These are phyloP conservation scores for Cantharis rufa DNA, from an alignment of 2,888 invertebrate species.

Conservation along the genomic window DNA sequence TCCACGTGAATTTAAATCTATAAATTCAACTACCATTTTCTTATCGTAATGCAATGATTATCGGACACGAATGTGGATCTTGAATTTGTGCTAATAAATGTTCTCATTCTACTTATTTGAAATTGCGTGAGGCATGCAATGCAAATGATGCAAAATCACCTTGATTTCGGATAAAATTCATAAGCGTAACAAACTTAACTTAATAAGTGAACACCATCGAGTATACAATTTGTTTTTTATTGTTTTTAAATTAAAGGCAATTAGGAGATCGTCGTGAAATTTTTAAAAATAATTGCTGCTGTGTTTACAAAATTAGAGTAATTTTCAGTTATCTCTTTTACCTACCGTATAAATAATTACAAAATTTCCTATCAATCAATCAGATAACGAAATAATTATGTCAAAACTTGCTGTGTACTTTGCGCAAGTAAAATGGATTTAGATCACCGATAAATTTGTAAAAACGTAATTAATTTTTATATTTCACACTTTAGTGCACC, in stretches of 20 bases:
- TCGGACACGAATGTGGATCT: slow-evolving; percentile 11
- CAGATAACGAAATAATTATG: not conserved
- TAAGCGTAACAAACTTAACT: slow-evolving; percentile 9
- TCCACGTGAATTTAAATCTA: not conserved
- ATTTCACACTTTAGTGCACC: not conserved
- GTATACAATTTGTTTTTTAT: not conserved
- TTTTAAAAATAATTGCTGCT: not conserved
- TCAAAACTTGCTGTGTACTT: not conserved
- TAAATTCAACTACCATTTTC: not conserved
- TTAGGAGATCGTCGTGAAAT: not conserved
- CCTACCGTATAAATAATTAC: not conserved
- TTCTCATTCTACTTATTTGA: slow-evolving; percentile 12
- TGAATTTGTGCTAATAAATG: slow-evolving; percentile 26
- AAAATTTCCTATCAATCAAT: not conserved
- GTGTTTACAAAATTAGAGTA: not conserved
- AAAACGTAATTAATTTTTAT: not conserved
- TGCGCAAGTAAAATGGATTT: not conserved
- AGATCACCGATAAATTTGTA: not conserved
- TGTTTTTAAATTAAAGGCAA: not conserved
- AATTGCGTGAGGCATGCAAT: slow-evolving; percentile 36
- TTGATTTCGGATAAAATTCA: slow-evolving; percentile 19
- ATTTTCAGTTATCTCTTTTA: not conserved
- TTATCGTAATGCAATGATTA: slow-evolving; percentile 19
- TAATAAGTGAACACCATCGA: not conserved
- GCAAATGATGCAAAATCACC: slow-evolving; percentile 25